These are phyloP conservation scores for Chaetura pelagica DNA, from an alignment of 2,113 vertebrate genomes.

Conservation along the genomic window DNA sequence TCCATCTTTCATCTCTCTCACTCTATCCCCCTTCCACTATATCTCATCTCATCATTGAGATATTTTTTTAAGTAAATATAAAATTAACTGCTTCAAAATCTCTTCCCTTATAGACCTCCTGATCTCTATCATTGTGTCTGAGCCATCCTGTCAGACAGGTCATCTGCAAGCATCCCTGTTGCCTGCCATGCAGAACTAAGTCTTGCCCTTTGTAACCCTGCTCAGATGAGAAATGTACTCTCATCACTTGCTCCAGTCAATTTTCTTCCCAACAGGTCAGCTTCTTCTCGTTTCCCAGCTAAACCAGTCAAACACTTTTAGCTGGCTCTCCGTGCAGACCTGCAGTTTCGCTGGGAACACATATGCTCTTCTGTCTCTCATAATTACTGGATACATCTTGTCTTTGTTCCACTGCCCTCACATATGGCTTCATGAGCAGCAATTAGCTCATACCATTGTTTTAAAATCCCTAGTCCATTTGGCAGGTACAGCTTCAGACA, in stretches of 20 bases:
- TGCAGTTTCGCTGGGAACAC: background rate
- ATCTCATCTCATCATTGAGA: background rate
- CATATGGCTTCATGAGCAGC: background rate
- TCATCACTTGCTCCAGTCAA: background rate
- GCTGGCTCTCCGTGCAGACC: background rate
- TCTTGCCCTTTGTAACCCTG: background rate
- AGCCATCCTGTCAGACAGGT: background rate
- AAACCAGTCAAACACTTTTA: background rate
- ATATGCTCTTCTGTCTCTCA: background rate
- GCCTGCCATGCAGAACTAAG: background rate
- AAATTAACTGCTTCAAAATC: background rate
- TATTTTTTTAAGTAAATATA: background rate
- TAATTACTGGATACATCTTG: slow-evolving; percentile 18
- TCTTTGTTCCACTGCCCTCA: slow-evolving; percentile 22
- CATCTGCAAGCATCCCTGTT: background rate
- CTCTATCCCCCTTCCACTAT: background rate
- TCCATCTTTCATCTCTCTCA: background rate
- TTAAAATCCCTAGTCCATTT: slow-evolving; percentile 19
- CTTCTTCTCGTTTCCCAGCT: background rate
- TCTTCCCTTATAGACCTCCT: background rate
- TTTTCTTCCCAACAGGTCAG: background rate
- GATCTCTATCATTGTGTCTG: background rate
- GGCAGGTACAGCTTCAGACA: slow-evolving; percentile 38
- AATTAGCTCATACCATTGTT: slow-evolving; percentile 44
- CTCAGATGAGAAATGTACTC: background rate